Evolutionary conservation across 2,113 vertebrate genomes (phyloP), one percentile per base, ranked within the genome.

Genomic region (Donacobius atricapilla): DNA sequence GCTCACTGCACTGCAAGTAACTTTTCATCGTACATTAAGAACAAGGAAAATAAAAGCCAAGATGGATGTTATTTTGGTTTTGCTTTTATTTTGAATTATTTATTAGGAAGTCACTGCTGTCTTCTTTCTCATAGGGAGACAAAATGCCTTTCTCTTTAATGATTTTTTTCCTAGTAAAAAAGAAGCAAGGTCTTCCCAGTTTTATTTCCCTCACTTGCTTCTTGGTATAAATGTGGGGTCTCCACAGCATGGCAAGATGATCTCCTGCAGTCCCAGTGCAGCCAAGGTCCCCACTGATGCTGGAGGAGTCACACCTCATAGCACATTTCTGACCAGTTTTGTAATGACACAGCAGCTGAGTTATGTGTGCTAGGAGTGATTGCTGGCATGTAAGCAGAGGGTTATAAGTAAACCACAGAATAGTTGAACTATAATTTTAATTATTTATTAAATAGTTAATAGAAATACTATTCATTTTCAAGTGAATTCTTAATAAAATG

Each of bases 71-170:
- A 95, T 91, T 95, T 95, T 87, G 33, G 80, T 87, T 94, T 90
- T 94, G 79, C 84, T 88, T 96, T 94, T 93, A 90, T 88, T 97
- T 84, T 97, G 60, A 96, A 96, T 97, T 95, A 94, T 95, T 95
- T 96, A 96, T 95, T 88, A 76, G 58, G 73, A 90, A 94, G 83
- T 90, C 87, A 72, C 61, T 94, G 56, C 89, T 91, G 75, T 82
- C 76, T 96, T 84, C 42, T 40, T 80, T 93, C 60, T 86, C 3
- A 0, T 89, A 7, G 15, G 80, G 75, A 94, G 70, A 78, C 57
- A 94, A 92, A 96, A 93, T 81, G 56, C 58, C 77, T 96, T 92
- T 91, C 61, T 88, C 51, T 94, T 91, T 33, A 40, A 31, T 93
- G 80, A 47, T 58, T 70, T 57, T 57, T 96, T 84, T 54, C 78